phyloP scores from a whole-genome alignment of 1,140 invertebrate genomes.

The Eurosta solidaginis region DNA sequence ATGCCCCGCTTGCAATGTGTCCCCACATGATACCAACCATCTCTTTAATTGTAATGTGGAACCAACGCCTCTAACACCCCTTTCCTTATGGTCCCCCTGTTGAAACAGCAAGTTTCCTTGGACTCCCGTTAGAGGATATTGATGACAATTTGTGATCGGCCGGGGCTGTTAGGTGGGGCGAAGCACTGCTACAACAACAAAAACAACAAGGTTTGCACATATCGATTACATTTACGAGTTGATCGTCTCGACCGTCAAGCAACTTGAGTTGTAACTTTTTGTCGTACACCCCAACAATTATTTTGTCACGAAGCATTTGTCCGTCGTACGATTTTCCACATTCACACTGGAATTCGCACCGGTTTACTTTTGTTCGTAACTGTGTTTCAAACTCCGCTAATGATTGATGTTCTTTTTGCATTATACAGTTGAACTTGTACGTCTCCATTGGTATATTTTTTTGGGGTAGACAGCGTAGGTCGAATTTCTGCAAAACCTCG shows the following conservation, averaged over 20 bases:
- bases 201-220: too few relatives aligned
- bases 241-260: background rate
- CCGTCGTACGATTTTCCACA: conserved; percentile 27
- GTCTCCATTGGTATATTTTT: conserved; percentile 32
- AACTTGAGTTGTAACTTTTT: conserved; percentile 33
- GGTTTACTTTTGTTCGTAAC: background rate
- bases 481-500: conserved; percentile 29
- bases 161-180: too few relatives aligned
- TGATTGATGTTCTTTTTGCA: conserved; percentile 31
- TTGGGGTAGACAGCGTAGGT: conserved; percentile 24
- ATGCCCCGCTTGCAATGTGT: too few relatives aligned
- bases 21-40: too few relatives aligned
- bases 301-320: conserved; percentile 29
- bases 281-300: conserved; percentile 21
- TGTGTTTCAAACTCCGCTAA: conserved; percentile 40
- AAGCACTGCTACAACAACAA: too few relatives aligned
- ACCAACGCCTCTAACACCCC: too few relatives aligned
- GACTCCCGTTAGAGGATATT: too few relatives aligned
- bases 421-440: conserved; percentile 30
- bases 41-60: too few relatives aligned
- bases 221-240: background rate
- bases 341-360: conserved; percentile 23
- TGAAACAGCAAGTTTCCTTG: too few relatives aligned
- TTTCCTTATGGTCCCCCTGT: too few relatives aligned
- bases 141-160: too few relatives aligned